These are phyloP conservation scores for Bambusicola thoracicus DNA, from an alignment of 2,113 vertebrate genomes.

Conservation along the genomic window DNA sequence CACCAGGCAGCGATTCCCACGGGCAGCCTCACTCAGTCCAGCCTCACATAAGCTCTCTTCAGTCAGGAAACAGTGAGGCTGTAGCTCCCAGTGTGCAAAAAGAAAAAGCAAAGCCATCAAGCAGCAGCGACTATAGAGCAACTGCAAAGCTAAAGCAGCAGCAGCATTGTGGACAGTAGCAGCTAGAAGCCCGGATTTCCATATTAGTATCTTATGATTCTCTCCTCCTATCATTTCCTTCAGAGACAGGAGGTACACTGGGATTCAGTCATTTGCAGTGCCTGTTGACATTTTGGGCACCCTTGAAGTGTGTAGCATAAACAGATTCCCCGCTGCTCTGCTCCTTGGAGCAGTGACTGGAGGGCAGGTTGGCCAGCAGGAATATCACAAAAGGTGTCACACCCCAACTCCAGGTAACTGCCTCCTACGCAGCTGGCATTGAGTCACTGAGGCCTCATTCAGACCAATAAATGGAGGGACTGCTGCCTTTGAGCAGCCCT, in stretches of 20 bases:
- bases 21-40: neutral
- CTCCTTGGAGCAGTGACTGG: neutral
- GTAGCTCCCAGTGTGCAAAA: neutral
- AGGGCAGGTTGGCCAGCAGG: neutral
- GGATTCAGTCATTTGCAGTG: neutral
- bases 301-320: neutral
- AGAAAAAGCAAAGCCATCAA: neutral
- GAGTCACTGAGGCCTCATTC: neutral
- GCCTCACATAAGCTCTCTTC: neutral
- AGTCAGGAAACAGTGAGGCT: neutral
- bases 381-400: neutral
- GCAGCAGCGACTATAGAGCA: neutral
- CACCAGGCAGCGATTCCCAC: neutral
- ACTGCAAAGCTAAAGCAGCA: neutral
- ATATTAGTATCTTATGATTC: neutral
- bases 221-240: neutral
- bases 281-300: neutral
- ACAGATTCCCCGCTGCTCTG: neutral
- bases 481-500: neutral
- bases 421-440: neutral
- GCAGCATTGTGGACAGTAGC: neutral
- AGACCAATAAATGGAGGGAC: neutral
- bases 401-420: neutral
- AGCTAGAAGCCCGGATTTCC: neutral
- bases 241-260: neutral